Evolutionary conservation across 2,888 invertebrate genomes (phyloP).

Genomic region (Harpagoxenus sublaevis): DNA sequence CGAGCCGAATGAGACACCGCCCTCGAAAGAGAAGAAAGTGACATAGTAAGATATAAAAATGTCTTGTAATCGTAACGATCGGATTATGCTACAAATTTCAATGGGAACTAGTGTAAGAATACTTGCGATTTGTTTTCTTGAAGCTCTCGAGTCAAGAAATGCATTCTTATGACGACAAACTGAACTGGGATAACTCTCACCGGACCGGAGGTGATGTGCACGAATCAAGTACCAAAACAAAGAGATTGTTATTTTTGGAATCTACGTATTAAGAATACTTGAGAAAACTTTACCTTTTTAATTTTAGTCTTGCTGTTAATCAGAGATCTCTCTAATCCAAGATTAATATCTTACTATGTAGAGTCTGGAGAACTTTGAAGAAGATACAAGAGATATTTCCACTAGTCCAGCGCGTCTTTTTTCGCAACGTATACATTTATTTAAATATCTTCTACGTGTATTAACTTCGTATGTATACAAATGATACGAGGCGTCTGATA

Average conservation of each 20-base stretch:
- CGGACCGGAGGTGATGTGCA: too few species aligned
- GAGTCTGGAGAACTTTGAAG: conserved; percentile 4
- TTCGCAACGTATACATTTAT: conserved; percentile 27
- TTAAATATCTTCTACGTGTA: conserved; percentile 35
- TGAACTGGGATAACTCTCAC: neutral
- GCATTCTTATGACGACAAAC: neutral
- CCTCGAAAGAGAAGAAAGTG: conserved; percentile 67
- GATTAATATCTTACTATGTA: neutral
- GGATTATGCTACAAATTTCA: conserved; percentile 24
- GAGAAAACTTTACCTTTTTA: neutral
- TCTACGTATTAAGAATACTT: conserved; percentile 37
- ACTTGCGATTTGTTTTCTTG: conserved; percentile 20
- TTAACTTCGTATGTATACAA: conserved; percentile 37
- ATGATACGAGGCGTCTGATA: neutral
- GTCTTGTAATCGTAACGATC: conserved; percentile 31
- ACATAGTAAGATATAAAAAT: conserved; percentile 57
- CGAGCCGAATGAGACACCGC: conserved; percentile 60
- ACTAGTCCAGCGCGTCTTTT: conserved; percentile 41
- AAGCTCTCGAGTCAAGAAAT: neutral
- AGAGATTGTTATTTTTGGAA: conserved; percentile 50
- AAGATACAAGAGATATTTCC: conserved; percentile 26
- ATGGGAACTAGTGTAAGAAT: conserved; percentile 22
- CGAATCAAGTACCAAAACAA: conserved; percentile 13
- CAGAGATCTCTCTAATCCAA: conserved; percentile 26
- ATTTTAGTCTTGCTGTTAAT: conserved; percentile 7